Percentiles rank a stretch among this genome's conserved stretches.
These are phyloP conservation scores for Cotesia glomerata DNA, from an alignment of 1,140 invertebrate genomes.

Conservation along the genomic window DNA sequence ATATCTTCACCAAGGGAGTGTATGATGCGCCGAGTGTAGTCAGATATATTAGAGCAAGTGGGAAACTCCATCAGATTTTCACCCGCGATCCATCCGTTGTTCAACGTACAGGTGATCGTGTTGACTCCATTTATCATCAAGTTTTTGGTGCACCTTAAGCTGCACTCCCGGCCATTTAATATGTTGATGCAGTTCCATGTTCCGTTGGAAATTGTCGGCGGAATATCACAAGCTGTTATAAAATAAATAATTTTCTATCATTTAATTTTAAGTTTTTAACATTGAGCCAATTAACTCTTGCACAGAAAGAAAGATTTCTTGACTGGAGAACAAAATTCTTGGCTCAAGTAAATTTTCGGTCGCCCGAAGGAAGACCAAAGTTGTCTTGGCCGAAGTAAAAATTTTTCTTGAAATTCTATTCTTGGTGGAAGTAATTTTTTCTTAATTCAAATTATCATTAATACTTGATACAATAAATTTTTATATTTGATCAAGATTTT, in stretches of 20 bases:
- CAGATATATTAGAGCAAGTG: constrained; percentile 40
- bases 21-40: constrained; percentile 34
- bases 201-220: constrained; percentile 40
- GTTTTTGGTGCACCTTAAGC: constrained; percentile 35
- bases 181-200: constrained; percentile 43
- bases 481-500: too few relatives aligned
- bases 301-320: too few relatives aligned
- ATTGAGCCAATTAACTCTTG: too few relatives aligned
- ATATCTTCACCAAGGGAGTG: constrained; percentile 36
- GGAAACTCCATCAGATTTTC: constrained; percentile 47
- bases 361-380: too few relatives aligned
- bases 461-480: too few relatives aligned
- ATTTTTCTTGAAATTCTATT: too few relatives aligned
- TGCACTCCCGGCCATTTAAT: constrained; percentile 33
- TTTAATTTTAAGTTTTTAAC: too few relatives aligned
- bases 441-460: too few relatives aligned
- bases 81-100: constrained; percentile 38
- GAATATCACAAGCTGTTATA: constrained; percentile 36
- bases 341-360: too few relatives aligned
- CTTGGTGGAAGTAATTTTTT: too few relatives aligned
- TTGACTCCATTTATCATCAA: constrained; percentile 39
- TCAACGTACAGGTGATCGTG: constrained; percentile 34
- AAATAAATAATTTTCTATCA: background rate
- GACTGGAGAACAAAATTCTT: too few relatives aligned
- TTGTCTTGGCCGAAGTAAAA: too few relatives aligned